Base-by-base conservation (phyloP, 2,113 vertebrate species). In the Pituophis catenifer region DNA sequence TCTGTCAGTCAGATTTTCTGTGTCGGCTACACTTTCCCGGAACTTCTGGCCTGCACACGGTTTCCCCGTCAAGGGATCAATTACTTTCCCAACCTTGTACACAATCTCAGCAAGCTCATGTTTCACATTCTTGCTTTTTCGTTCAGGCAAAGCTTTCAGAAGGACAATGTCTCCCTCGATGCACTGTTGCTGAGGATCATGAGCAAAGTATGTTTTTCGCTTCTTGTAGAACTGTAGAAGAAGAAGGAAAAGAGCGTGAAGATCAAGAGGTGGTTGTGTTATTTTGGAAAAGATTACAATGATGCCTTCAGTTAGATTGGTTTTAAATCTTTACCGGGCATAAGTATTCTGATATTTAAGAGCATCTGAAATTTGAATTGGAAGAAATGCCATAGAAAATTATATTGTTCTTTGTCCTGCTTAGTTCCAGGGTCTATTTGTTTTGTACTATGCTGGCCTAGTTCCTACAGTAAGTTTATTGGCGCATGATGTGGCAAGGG, bases 151-250 rank as follows among this genome's bases (percentile, higher is more conserved):
- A 85, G 99, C 99, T 96, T 98, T 99, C 95, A 99, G 98, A 52
- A 99, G 98, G 90, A 99, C 99, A 2, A 99, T 97, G 94, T 99
- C 99, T 94, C 99, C 99, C 58, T 99, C 95, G 0, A 98, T 98
- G 96, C 99, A 99, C 96, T 99, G 98, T 95, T 98, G 97, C 96
- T 98, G 96, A 0, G 98, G 97, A 92, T 99, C 99, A 0, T 99
- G 99, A 88, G 99, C 99, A 97, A 99, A 99, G 95, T 99, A 99
- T 0, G 99, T 99, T 97, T 99, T 99, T 91, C 99, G 97, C 96
- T 99, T 99, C 98, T 99, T 99, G 97, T 98, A 99, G 97, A 98
- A 99, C 99, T 99, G 96, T 11, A 44, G 94, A 21, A 81, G 95
- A 86, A 81, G 95, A 86, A 44, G 90, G 95, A 24, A 91, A 59